Evolutionary conservation across 2,888 invertebrate genomes (phyloP).

Genomic region (Tortricodes alternella): DNA sequence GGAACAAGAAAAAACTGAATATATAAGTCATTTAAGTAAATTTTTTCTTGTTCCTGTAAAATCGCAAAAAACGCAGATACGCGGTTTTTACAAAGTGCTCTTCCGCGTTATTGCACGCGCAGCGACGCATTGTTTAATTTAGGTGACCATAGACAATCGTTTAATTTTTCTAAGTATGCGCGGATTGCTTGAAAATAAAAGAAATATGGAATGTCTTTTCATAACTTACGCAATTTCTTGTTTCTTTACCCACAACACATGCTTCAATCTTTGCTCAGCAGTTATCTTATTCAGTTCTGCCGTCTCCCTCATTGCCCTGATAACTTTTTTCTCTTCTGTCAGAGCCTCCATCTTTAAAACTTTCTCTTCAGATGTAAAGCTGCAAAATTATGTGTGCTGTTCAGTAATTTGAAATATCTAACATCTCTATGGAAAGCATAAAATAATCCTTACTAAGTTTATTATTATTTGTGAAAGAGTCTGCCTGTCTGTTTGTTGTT

Average conservation of each 20-base stretch:
- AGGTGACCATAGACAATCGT: background rate
- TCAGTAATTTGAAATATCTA: background rate
- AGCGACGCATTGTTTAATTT: too few relatives aligned
- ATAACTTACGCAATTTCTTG: conserved; percentile 67
- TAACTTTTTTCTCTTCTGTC: conserved; percentile 68
- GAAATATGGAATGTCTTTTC: background rate
- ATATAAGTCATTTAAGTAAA: too few relatives aligned
- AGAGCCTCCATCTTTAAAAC: conserved; percentile 68
- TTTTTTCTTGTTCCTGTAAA: too few relatives aligned
- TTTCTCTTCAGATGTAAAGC: conserved; percentile 59
- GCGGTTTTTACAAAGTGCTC: too few relatives aligned
- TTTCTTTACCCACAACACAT: conserved; percentile 71
- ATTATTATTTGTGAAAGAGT: too few relatives aligned
- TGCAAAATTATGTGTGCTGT: too few relatives aligned
- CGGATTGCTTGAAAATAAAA: background rate
- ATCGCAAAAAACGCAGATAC: too few relatives aligned
- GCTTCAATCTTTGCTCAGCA: conserved; percentile 82
- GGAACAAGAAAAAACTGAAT: too few relatives aligned
- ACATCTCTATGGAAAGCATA: too few relatives aligned
- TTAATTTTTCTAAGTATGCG: background rate
- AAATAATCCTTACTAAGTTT: too few relatives aligned
- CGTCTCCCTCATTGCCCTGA: conserved; percentile 79
- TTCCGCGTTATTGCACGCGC: too few relatives aligned
- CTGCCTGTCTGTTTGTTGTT: too few relatives aligned
- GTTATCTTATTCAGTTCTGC: conserved; percentile 84